phyloP scores from a whole-genome alignment of 2,797 vertebrate species.

The Pelodytes ibericus region DNA sequence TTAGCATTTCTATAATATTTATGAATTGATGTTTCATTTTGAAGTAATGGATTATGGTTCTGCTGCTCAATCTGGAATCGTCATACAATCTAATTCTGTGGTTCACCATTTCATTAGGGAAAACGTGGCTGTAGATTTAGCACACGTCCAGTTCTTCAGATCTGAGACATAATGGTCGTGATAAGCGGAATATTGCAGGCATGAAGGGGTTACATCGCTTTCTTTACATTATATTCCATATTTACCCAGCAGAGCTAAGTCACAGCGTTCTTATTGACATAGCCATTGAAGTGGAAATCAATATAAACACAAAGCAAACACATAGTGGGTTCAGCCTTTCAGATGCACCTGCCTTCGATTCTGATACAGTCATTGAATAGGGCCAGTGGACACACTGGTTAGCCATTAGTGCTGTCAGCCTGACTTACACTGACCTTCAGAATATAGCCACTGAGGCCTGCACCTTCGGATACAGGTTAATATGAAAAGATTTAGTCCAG shows the following conservation, averaged over 20 bases:
- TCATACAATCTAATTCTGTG: too few relatives aligned
- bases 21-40: too few relatives aligned
- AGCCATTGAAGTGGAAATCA: conserved; percentile 45
- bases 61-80: too few relatives aligned
- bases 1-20: too few relatives aligned
- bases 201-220: conserved; percentile 6
- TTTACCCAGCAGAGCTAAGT: conserved; percentile 31
- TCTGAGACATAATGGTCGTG: too few relatives aligned
- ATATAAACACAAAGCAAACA: conserved; percentile 49
- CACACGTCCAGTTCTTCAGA: too few relatives aligned
- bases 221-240: conserved; percentile 13
- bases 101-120: too few relatives aligned
- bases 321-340: conserved; percentile 26
- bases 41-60: too few relatives aligned
- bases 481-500: not conserved
- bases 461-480: not conserved
- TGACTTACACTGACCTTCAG: conserved; percentile 34
- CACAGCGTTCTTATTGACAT: conserved; percentile 33
- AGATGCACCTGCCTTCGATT: conserved; percentile 40
- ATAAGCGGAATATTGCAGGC: not conserved
- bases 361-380: conserved; percentile 30
- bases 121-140: too few relatives aligned
- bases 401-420: conserved; percentile 22
- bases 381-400: conserved; percentile 19
- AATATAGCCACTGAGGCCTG: not conserved